A percentile compares a stretch with the other conserved stretches of the same genome.
These are phyloP conservation scores for Darevskia nairensis DNA, from an alignment of 2,797 vertebrate genomes.

Conservation along the genomic window DNA sequence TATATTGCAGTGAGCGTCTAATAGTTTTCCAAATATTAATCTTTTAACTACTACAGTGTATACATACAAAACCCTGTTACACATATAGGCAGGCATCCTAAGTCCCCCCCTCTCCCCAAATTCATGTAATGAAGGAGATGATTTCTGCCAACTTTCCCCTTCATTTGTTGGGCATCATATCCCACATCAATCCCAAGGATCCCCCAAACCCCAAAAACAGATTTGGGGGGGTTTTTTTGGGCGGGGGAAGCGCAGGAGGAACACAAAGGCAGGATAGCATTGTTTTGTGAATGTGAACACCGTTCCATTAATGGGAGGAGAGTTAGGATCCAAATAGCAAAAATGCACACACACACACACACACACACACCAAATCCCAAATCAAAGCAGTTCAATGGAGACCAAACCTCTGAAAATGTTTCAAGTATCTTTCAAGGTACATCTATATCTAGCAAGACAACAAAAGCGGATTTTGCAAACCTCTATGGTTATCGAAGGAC, in stretches of 20 bases:
- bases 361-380: not conserved
- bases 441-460: too few relatives aligned
- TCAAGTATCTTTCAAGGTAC: too few relatives aligned
- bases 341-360: too few relatives aligned
- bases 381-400: not conserved
- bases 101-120: too few relatives aligned
- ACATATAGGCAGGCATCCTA: too few relatives aligned
- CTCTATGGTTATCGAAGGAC: not conserved
- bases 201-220: not conserved
- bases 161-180: not conserved
- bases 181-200: not conserved
- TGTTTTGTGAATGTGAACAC: not conserved
- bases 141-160: too few relatives aligned
- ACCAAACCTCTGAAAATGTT: not conserved
- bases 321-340: not conserved
- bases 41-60: too few relatives aligned
- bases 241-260: not conserved
- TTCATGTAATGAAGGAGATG: too few relatives aligned
- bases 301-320: not conserved
- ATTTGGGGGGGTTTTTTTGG: not conserved
- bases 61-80: too few relatives aligned
- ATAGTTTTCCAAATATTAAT: not conserved
- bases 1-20: not conserved
- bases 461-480: too few relatives aligned
- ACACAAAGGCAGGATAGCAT: not conserved